Evolutionary conservation across 1,140 invertebrate genomes (phyloP).

Genomic region (Scaptomyza hsui): DNA sequence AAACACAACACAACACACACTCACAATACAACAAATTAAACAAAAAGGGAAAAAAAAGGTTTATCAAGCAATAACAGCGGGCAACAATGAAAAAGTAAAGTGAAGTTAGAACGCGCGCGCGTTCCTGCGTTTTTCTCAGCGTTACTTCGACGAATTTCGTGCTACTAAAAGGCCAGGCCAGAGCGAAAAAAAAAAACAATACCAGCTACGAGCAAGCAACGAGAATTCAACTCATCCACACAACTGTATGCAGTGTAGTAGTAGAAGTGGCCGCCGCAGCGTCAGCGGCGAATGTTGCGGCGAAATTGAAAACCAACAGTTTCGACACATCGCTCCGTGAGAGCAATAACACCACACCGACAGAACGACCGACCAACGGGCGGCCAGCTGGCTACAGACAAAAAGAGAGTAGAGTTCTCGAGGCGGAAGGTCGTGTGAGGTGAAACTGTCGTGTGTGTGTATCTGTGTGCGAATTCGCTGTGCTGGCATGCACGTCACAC

Average conservation of each 20-base stretch:
- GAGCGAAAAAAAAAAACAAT: slow-evolving; percentile 62
- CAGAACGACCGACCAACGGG: slow-evolving; percentile 8
- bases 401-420: slow-evolving; percentile 14
- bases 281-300: slow-evolving; percentile 31
- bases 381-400: slow-evolving; percentile 1
- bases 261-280: slow-evolving; percentile 1
- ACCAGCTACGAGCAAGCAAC: slow-evolving; percentile 41
- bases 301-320: slow-evolving; percentile 19
- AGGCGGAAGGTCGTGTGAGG: slow-evolving; percentile 61
- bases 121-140: slow-evolving; percentile 62
- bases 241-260: slow-evolving; percentile 27
- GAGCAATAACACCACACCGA: slow-evolving; percentile 11
- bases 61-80: slow-evolving; percentile 6
- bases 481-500: slow-evolving; percentile 57
- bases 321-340: slow-evolving; percentile 14
- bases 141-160: slow-evolving; percentile 64
- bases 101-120: slow-evolving; percentile 54
- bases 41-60: slow-evolving; percentile 2
- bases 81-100: slow-evolving; percentile 31
- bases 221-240: slow-evolving; percentile 29
- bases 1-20: slow-evolving; percentile 17
- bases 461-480: slow-evolving; percentile 51
- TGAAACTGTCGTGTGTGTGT: slow-evolving; percentile 47
- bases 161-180: slow-evolving; percentile 69
- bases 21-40: slow-evolving; percentile 24